Percentiles rank a stretch among this genome's conserved stretches.
phyloP scores from a whole-genome alignment of 2,888 invertebrate genomes.

The Pammene aurita region DNA sequence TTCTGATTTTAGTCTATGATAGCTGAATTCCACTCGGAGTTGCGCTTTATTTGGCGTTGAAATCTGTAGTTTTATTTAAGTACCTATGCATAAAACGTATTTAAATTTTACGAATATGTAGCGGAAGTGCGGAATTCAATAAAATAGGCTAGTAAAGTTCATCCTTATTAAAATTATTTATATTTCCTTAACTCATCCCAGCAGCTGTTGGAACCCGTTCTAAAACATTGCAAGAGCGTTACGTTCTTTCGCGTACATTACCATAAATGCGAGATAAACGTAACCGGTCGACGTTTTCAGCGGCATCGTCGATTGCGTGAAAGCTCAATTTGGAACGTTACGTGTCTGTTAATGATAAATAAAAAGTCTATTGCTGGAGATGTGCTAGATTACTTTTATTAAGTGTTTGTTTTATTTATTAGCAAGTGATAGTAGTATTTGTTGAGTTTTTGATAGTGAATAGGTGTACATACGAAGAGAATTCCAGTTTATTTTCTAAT shows the following conservation, averaged over 20 bases:
- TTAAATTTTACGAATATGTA: neutral
- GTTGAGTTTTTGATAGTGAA: too few relatives aligned
- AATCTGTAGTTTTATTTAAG: too few relatives aligned
- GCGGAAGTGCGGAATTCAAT: neutral
- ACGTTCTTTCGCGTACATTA: conserved; percentile 38
- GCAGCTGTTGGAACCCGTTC: neutral
- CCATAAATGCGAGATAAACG: conserved; percentile 38
- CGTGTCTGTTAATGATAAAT: conserved; percentile 17
- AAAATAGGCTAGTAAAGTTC: neutral
- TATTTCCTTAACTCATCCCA: neutral
- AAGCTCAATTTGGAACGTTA: conserved; percentile 27
- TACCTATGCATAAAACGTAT: too few relatives aligned
- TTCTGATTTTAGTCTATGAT: too few relatives aligned
- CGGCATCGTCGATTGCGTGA: conserved; percentile 7
- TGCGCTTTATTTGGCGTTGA: too few relatives aligned
- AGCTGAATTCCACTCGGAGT: too few relatives aligned
- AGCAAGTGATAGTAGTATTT: too few relatives aligned
- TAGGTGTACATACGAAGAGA: neutral
- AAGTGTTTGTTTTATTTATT: neutral
- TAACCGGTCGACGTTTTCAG: conserved; percentile 31
- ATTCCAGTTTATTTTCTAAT: neutral
- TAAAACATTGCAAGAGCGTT: conserved; percentile 19
- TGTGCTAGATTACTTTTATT: neutral
- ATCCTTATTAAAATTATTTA: neutral
- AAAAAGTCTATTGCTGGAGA: neutral